Evolutionary conservation across 2,113 vertebrate genomes (phyloP), one percentile per base, ranked within the genome.

Genomic region (Lates calcarifer): DNA sequence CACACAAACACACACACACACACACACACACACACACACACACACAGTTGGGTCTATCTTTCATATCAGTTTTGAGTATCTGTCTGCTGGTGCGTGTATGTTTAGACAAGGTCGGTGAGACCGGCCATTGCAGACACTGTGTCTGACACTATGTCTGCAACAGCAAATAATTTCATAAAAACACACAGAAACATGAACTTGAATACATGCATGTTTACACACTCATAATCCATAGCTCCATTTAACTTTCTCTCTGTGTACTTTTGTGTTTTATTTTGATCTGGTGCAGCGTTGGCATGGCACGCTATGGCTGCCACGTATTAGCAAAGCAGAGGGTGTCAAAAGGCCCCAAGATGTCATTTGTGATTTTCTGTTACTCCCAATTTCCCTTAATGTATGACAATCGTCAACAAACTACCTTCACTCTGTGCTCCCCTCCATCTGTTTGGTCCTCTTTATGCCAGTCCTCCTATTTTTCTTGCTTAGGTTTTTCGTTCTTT

Each of bases 311-410:
- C 18, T 47, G n/a, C n/a, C 51, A 55, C 5, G 11, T 55, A 24
- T 26, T 55, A 11, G 73, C 41, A 67, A 79, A 33, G 24, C 24
- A 73, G 28, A 73, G 64, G 12, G 55, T 77, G 53, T 71, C 57
- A 77, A 66, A 60, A 31, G 31, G 17, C 17, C 68, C 20, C 43
- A 45, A 9, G 77, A 66, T 45, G 74, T 72, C 57, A 47, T 39
- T 62, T 14, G 24, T 57, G 37, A 70, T 82, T 65, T 66, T 18
- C 18, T 60, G 31, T 72, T 22, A 35, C 17, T 60, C 17, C 2
- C 55, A 77, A 49, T 68, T 55, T 74, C 20, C n/a, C 17, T 60
- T 70, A 51, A 77, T 65, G 53, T 41, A 79, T 55, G 77, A 81
- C 62, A 14, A 35, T 28, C n/a, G 1, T 39, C 18, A 45, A 62